Conservation (phyloP, 2,113 vertebrate species). For the Hemiscyllium ocellatum region DNA sequence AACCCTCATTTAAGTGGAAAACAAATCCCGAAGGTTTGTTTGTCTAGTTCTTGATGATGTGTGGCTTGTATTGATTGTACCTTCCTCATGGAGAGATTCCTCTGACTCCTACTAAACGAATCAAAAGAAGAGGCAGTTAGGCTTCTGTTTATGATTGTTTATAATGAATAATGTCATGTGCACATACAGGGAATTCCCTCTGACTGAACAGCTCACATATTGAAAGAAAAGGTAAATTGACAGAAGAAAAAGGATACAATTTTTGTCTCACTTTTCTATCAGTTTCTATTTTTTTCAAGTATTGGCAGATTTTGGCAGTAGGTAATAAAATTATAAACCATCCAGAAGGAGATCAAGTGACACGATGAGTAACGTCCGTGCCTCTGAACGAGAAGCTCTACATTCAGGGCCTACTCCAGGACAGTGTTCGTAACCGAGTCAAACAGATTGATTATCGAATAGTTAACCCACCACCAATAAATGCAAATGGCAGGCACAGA, state of each 20-base stretch:
- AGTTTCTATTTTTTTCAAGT: background rate
- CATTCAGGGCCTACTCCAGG: no score
- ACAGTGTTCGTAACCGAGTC: no score
- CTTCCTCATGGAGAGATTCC: no score
- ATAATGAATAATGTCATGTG: background rate
- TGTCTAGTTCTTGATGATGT: background rate
- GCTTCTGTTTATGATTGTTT: background rate
- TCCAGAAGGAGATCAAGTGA: background rate
- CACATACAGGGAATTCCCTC: background rate
- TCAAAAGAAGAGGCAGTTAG: background rate
- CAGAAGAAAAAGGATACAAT: background rate
- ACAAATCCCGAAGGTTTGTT: conserved; percentile 75
- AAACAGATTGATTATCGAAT: no score
- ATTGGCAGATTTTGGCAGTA: background rate
- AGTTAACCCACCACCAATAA: no score
- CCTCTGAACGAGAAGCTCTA: no score
- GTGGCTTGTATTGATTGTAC: background rate
- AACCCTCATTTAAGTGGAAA: conserved; percentile 86
- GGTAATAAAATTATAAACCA: background rate
- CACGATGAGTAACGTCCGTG: no score
- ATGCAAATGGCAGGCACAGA: no score
- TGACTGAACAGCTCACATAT: background rate
- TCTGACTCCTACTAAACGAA: background rate
- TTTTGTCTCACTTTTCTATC: background rate
- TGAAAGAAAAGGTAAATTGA: background rate